Evolutionary conservation across 2,113 vertebrate genomes (phyloP), one percentile per base, ranked within the genome.

Genomic region (Parotia lawesii): DNA sequence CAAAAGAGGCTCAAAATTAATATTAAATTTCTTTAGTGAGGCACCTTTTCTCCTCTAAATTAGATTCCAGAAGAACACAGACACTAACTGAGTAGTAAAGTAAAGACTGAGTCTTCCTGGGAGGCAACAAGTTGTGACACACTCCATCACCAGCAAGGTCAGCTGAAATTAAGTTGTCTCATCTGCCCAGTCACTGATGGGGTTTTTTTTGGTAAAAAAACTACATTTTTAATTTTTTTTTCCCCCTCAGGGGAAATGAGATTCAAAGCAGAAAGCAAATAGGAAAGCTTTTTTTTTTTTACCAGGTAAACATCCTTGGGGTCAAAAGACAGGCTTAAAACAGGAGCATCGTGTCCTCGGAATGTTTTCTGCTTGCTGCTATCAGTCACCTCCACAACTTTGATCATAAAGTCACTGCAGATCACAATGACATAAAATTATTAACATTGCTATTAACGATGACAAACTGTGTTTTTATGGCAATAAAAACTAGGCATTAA

Each of bases 351-450:
- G 0, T 99, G 99, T 44, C 99, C 99, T 82, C 98, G 97, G 40
- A 99, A 98, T 2, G 99, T 99, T 95, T 99, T 99, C 98, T 99
- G 99, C 77, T 98, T 98, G 97, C 99, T 99, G 97, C 98, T 99
- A 94, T 99, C 99, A 17, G 96, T n/a, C 92, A 99, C 98, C 82
- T 99, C 98, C 95, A 99, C 98, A 81, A 99, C 97, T 96, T 99
- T 99, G 85, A 99, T 97, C 97, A 99, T 87, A 89, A 99, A 99
- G 97, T 99, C 99, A 96, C 99, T 99, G 96, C 22, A 91, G 91
- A 94, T 35, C 76, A 79, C 44, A 93, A 86, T 2, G 11, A 62
- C 10, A 47, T 10, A 5, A 23, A 74, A 87, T 12, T 9, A 38
- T 79, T 77, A 81, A 54, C 15, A n/a, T 3, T 40, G 54, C 17